These are phyloP conservation scores for Nyleta sp. DNA, from an alignment of 2,888 invertebrate species.

Conservation along the genomic window DNA sequence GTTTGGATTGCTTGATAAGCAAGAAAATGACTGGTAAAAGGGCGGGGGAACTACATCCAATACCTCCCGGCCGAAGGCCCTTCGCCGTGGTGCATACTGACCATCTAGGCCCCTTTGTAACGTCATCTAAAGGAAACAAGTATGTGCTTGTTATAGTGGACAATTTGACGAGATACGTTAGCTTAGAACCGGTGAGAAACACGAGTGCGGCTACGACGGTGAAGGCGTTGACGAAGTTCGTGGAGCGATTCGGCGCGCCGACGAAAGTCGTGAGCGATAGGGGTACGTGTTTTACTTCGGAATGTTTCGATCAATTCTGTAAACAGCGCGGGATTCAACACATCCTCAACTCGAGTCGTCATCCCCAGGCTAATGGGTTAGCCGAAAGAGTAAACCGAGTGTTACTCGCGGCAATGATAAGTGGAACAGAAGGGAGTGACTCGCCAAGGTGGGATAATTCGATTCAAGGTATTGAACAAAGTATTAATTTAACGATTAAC, in stretches of 20 bases:
- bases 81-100: too few relatives aligned
- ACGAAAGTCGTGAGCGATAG: neutral
- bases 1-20: too few relatives aligned
- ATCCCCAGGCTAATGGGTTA: too few relatives aligned
- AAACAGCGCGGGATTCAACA: too few relatives aligned
- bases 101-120: too few relatives aligned
- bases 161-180: slow-evolving; percentile 19
- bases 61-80: too few relatives aligned
- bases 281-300: neutral
- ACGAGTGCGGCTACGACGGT: neutral
- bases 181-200: neutral
- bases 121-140: neutral
- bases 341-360: too few relatives aligned
- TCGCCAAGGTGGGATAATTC: neutral
- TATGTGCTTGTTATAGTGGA: slow-evolving; percentile 3
- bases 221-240: neutral
- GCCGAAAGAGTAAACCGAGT: too few relatives aligned
- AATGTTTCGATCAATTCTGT: too few relatives aligned
- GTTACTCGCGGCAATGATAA: neutral
- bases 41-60: too few relatives aligned
- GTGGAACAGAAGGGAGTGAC: neutral
- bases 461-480: neutral
- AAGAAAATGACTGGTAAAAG: too few relatives aligned
- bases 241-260: neutral
- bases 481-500: neutral